Conservation (phyloP, 2,797 vertebrate genomes). For the Rhabdomys pumilio region DNA sequence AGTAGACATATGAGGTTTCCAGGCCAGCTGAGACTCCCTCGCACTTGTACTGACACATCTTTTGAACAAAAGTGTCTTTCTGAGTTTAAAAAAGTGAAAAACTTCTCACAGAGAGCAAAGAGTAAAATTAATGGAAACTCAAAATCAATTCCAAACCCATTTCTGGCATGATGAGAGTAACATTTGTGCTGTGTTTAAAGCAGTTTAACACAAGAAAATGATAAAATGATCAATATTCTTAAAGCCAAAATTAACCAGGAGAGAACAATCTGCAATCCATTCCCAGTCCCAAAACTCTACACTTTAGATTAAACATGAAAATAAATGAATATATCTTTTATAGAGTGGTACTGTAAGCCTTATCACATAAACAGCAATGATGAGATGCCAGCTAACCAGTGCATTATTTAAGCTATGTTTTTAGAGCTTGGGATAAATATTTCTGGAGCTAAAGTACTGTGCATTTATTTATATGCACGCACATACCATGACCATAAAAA, state of each 20-base stretch:
- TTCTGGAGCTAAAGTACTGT: slow-evolving; percentile 64
- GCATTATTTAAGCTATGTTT: slow-evolving; percentile 63
- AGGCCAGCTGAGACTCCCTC: slow-evolving; percentile 70
- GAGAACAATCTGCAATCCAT: slow-evolving; percentile 85
- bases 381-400: slow-evolving; percentile 61
- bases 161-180: slow-evolving; percentile 89
- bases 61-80: slow-evolving; percentile 78
- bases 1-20: slow-evolving; percentile 72
- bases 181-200: slow-evolving; percentile 89
- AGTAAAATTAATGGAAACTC: slow-evolving; percentile 86
- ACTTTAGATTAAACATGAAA: slow-evolving; percentile 81
- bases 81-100: slow-evolving; percentile 83
- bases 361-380: slow-evolving; percentile 59
- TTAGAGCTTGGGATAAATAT: slow-evolving; percentile 68
- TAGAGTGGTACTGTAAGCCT: slow-evolving; percentile 68
- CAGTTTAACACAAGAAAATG: slow-evolving; percentile 88
- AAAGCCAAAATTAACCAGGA: slow-evolving; percentile 88
- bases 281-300: slow-evolving; percentile 84
- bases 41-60: slow-evolving; percentile 68
- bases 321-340: slow-evolving; percentile 77
- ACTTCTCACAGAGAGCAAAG: slow-evolving; percentile 83
- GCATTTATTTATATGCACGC: slow-evolving; percentile 63
- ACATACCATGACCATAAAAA: slow-evolving; percentile 54
- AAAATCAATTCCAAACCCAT: slow-evolving; percentile 88
- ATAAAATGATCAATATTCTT: slow-evolving; percentile 88